These are phyloP conservation scores for Epinotia demarniana DNA, from an alignment of 2,888 invertebrate genomes.

Conservation along the genomic window DNA sequence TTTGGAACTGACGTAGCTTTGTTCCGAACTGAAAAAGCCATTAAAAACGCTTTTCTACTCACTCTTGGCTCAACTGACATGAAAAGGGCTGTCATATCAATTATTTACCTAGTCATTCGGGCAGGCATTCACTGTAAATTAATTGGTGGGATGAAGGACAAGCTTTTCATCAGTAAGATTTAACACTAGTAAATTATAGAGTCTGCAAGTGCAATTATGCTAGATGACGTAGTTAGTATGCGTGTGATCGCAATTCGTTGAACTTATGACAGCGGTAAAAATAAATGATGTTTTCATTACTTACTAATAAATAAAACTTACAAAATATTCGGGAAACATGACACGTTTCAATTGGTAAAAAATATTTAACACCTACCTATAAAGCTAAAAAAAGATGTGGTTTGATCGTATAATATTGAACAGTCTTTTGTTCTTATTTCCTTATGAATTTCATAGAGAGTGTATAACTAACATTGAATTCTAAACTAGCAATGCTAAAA, in stretches of 20 bases:
- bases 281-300: no score
- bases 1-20: no score
- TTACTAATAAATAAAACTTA: no score
- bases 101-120: constrained; percentile 42
- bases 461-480: no score
- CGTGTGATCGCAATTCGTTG: background rate
- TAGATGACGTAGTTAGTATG: background rate
- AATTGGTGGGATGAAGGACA: constrained; percentile 30
- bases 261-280: background rate
- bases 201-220: background rate
- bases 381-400: no score
- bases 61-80: background rate
- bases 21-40: background rate
- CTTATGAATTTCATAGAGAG: no score
- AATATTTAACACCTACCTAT: no score
- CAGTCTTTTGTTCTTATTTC: no score
- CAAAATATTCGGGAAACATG: no score
- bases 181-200: background rate
- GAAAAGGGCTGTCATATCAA: constrained; percentile 42
- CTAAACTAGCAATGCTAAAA: no score
- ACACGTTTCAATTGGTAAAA: no score
- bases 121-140: constrained; percentile 28
- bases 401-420: no score
- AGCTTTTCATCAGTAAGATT: constrained; percentile 29
- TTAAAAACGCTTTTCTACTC: background rate